Conservation (phyloP, 2,888 invertebrate species). For the Drosophila demipolita region DNA sequence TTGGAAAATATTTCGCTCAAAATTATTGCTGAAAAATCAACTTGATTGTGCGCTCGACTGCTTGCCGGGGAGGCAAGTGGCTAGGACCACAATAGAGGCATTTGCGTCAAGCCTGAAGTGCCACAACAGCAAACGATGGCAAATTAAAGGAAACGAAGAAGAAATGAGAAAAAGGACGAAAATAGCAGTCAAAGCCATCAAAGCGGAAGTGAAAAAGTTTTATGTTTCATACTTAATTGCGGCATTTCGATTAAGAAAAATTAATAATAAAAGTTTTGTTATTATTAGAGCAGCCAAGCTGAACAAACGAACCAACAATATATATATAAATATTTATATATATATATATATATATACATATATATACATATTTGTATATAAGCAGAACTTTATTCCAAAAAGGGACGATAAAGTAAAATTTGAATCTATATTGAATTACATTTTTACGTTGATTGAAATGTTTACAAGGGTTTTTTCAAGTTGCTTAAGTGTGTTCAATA, state of each 20-base stretch:
- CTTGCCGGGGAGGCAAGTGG: neutral
- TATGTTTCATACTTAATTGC: slow-evolving; percentile 72
- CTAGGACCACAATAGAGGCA: slow-evolving; percentile 17
- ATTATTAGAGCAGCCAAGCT: slow-evolving; percentile 58
- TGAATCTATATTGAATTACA: slow-evolving; percentile 17
- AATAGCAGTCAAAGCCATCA: slow-evolving; percentile 21
- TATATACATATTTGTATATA: slow-evolving; percentile 15
- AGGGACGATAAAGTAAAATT: slow-evolving; percentile 6
- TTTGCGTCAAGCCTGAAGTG: slow-evolving; percentile 40
- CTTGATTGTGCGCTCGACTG: slow-evolving; percentile 1
- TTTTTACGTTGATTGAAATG: neutral
- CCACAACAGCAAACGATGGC: slow-evolving; percentile 29
- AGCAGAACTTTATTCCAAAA: slow-evolving; percentile 8
- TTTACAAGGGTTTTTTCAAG: neutral
- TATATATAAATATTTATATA: slow-evolving; percentile 6
- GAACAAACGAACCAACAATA: slow-evolving; percentile 28
- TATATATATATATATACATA: slow-evolving; percentile 22
- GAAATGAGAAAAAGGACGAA: slow-evolving; percentile 10
- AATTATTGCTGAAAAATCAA: slow-evolving; percentile 6
- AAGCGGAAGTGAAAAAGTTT: slow-evolving; percentile 61
- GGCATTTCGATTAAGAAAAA: slow-evolving; percentile 80
- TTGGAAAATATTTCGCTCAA: slow-evolving; percentile 36
- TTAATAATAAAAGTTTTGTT: slow-evolving; percentile 76
- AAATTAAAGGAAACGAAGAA: slow-evolving; percentile 11
- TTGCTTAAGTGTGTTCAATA: neutral